Percentiles rank a stretch among this genome's conserved stretches.
Evolutionary conservation across 2,113 vertebrate genomes (phyloP).

Genomic region (Tautogolabrus adspersus): DNA sequence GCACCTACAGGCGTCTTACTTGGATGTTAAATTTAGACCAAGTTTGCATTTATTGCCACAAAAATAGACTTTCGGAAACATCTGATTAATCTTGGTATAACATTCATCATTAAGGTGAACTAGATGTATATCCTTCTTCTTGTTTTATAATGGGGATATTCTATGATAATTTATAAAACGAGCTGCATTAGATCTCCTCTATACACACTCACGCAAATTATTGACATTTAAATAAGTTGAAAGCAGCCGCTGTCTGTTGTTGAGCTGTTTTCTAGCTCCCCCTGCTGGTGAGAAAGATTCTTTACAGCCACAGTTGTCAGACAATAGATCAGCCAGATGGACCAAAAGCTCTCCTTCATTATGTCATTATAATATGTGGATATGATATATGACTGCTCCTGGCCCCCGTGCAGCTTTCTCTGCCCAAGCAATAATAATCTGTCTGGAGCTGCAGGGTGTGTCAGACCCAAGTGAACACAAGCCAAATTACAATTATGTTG

Average conservation of each 20-base stretch:
- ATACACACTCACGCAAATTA: neutral
- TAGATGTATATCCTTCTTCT: neutral
- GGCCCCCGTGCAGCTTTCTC: neutral
- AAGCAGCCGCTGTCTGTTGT: neutral
- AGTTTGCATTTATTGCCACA: neutral
- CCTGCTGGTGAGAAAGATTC: slow-evolving; percentile 57
- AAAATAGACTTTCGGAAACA: neutral
- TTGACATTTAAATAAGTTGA: neutral
- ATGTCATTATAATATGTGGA: slow-evolving; percentile 20
- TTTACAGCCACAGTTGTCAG: slow-evolving; percentile 15
- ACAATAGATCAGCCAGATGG: neutral
- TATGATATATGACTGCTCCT: slow-evolving; percentile 14
- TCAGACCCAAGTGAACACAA: neutral
- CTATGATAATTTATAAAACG: neutral
- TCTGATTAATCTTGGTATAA: neutral
- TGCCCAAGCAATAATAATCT: slow-evolving; percentile 4
- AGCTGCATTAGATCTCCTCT: neutral
- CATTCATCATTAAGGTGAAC: neutral
- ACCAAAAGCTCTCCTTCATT: slow-evolving; percentile 4
- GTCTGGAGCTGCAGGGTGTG: slow-evolving; percentile 2
- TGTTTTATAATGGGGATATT: neutral
- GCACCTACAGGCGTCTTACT: neutral
- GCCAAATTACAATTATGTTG: neutral
- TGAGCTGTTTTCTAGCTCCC: slow-evolving; percentile 54
- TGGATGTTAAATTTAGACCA: neutral